Conservation (phyloP, 2,113 vertebrate species). For the Lophotis ruficrista region DNA sequence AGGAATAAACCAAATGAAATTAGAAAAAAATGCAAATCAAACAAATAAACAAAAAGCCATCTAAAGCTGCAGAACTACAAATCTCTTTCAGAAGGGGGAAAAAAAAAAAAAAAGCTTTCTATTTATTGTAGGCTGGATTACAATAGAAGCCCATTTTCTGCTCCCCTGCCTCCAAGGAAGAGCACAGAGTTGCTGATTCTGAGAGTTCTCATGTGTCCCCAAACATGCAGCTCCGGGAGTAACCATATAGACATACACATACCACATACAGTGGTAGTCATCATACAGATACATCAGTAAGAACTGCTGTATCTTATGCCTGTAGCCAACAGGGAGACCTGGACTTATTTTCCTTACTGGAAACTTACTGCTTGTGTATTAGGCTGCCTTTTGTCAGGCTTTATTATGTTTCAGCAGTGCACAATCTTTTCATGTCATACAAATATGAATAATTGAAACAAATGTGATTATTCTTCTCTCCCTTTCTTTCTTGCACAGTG, state of each 20-base stretch:
- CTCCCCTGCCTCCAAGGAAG: too few relatives aligned
- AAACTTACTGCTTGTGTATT: neutral
- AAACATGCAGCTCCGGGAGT: accelerated
- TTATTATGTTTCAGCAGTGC: neutral
- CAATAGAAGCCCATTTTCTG: neutral
- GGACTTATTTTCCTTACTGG: neutral
- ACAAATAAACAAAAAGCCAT: neutral
- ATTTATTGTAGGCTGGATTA: neutral
- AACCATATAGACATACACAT: accelerated
- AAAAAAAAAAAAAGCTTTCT: neutral
- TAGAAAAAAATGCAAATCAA: neutral
- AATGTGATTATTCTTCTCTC: constrained; percentile 28
- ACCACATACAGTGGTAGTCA: too few relatives aligned
- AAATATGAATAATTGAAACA: constrained; percentile 61
- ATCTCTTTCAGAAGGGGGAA: neutral
- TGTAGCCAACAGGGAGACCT: neutral
- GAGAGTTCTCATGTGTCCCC: neutral
- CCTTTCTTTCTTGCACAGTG: neutral
- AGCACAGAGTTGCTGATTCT: neutral
- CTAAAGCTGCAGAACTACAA: neutral
- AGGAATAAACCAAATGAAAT: neutral
- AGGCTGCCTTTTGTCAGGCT: neutral
- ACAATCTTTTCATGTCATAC: constrained; percentile 31
- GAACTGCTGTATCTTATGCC: neutral
- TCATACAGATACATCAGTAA: neutral